These are phyloP conservation scores for Fopius arisanus DNA, from an alignment of 1,140 invertebrate species.

Conservation along the genomic window DNA sequence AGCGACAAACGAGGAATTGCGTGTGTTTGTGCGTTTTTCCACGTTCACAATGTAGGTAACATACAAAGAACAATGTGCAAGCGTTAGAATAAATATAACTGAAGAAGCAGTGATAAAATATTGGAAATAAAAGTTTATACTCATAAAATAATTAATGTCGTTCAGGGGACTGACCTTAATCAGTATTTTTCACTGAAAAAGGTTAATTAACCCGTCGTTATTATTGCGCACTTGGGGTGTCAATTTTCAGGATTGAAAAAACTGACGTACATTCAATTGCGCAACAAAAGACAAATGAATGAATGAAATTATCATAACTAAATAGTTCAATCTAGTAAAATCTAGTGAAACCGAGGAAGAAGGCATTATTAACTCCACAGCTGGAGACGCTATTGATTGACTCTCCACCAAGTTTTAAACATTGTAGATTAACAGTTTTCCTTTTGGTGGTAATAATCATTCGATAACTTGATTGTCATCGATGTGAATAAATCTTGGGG, in stretches of 20 bases:
- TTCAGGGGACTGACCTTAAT: slow-evolving; percentile 46
- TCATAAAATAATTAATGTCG: slow-evolving; percentile 29
- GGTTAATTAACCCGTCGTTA: slow-evolving; percentile 47
- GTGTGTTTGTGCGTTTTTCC: slow-evolving; percentile 55
- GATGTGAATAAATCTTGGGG: too few species aligned
- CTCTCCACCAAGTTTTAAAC: too few species aligned
- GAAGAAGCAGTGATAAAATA: slow-evolving; percentile 18
- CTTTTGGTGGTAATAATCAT: too few species aligned
- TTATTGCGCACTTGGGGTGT: slow-evolving; percentile 41
- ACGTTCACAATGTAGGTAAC: slow-evolving; percentile 53
- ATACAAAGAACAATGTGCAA: slow-evolving; percentile 61
- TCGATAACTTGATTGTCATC: too few species aligned
- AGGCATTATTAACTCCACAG: not conserved
- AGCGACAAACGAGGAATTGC: slow-evolving; percentile 56
- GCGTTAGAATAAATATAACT: slow-evolving; percentile 51
- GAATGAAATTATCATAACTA: not conserved
- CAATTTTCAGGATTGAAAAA: slow-evolving; percentile 34
- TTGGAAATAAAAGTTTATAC: not conserved
- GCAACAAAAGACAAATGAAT: not conserved
- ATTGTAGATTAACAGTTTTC: too few species aligned
- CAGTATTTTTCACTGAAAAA: slow-evolving; percentile 35
- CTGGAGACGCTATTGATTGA: not conserved
- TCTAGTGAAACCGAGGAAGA: not conserved
- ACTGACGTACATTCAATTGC: slow-evolving; percentile 18
- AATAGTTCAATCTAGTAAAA: not conserved